Base-by-base conservation (phyloP, 2,888 invertebrate species). In the Loripinus fragilis region DNA sequence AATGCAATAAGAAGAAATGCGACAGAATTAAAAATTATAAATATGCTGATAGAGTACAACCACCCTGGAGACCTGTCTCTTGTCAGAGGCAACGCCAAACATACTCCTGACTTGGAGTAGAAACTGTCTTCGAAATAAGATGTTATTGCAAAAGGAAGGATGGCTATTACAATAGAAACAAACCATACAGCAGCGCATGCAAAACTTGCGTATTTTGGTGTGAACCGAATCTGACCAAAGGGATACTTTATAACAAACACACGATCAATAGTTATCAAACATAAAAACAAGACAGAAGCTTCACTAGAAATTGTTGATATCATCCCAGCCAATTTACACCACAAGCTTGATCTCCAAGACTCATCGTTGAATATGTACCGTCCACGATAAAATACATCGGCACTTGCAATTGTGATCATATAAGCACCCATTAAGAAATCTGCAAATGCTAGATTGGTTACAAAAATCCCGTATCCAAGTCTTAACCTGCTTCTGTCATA, bases 251-350 rank as follows among this genome's bases (percentile, higher is more conserved):
- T 95, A 0, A 95, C 95, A 83, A 95, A 94, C 85, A 95, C 94
- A 15, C 95, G 94, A 90, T 95, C 95, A 93, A 95, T 94, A 0
- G 95, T 95, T 74, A 95, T 95, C 76, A 95, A 86, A 0, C 95
- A 94, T 20, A 95, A 93, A 65, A 95, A 94, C 78, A 95, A 89
- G 0, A 95, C 95, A 0, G 95, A 95, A 5, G 95, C 95, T 90
- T 95, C 95, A 77, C 95, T 95, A 75, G 95, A 95, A 25, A 85
- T 12, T 0, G 86, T 85, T 1, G 86, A 74, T 20, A 87, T 42
- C 30, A 77, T 74, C 5, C 88, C 87, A 0, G 87, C 81, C 23
- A 86, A n/a, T 35, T 80, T 71, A 68, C 88, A 88, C 55, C 60
- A 68, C 7, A 50, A 10, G 45, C 88, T 83, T 20, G 67, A 48